phyloP scores from a whole-genome alignment of 2,113 vertebrate species.

The Cathartes aura region DNA sequence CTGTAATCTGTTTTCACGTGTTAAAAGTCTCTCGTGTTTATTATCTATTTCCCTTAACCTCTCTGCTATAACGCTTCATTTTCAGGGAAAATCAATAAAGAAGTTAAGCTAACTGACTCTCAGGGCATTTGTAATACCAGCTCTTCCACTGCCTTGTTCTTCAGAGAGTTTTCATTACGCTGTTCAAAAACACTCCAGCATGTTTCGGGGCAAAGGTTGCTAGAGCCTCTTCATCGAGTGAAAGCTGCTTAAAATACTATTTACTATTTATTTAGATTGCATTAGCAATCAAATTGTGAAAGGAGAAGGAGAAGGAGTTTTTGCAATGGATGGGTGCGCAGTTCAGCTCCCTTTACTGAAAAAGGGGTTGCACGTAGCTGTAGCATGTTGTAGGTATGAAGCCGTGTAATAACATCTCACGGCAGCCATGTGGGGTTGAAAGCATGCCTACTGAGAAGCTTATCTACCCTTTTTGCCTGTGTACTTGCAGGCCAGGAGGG shows the following conservation, averaged over 20 bases:
- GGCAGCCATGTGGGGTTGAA: not conserved
- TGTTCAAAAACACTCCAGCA: not conserved
- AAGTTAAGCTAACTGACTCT: not conserved
- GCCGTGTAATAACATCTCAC: not conserved
- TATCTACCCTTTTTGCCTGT: not conserved
- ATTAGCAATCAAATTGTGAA: not conserved
- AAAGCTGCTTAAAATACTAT: not conserved
- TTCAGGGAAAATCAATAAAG: conserved; percentile 4
- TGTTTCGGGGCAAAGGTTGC: not conserved
- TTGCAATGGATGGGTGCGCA: not conserved
- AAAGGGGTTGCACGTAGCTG: not conserved
- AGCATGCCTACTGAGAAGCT: not conserved
- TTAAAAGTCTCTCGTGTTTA: not conserved
- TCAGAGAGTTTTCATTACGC: not conserved
- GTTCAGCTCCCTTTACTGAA: not conserved
- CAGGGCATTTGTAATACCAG: not conserved
- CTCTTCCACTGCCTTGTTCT: not conserved
- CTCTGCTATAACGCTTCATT: not conserved
- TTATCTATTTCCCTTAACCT: not conserved
- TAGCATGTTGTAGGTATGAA: not conserved
- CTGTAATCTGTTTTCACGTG: not conserved
- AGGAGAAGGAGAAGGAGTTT: not conserved
- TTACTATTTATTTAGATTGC: not conserved
- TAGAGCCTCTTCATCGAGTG: not conserved
- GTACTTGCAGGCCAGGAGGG: not conserved